phyloP scores from a whole-genome alignment of 2,113 vertebrate species.

The Prolemur simus region DNA sequence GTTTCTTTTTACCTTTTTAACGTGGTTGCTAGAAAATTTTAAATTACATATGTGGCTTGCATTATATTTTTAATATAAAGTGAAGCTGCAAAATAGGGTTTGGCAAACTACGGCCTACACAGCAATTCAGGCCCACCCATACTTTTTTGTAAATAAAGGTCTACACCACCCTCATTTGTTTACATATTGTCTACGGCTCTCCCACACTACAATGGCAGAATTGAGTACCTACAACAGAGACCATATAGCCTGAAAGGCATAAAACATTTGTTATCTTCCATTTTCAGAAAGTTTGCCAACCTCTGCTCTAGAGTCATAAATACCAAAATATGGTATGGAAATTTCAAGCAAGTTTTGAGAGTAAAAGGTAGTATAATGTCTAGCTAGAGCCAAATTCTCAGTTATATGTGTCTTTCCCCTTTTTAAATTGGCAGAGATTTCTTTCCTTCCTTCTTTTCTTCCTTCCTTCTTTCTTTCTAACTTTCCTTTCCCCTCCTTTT shows the following conservation, averaged over 20 bases:
- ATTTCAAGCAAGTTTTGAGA: neutral
- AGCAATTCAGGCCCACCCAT: neutral
- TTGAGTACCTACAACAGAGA: neutral
- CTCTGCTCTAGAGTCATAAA: neutral
- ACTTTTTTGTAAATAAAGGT: constrained; percentile 35
- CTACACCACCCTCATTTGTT: neutral
- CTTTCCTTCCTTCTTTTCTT: neutral
- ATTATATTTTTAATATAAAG: neutral
- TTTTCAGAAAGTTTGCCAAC: neutral
- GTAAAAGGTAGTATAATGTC: neutral
- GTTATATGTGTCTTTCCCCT: neutral
- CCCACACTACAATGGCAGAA: neutral
- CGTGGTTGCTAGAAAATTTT: neutral
- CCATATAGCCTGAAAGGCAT: neutral
- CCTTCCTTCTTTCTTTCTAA: neutral
- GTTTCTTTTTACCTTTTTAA: neutral
- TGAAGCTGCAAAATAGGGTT: neutral
- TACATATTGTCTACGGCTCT: neutral
- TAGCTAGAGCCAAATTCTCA: neutral
- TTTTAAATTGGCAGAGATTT: neutral
- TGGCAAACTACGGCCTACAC: neutral
- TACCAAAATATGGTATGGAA: neutral
- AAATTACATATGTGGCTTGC: neutral
- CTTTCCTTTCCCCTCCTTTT: neutral
- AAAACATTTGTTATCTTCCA: neutral